Percentiles rank a stretch among this genome's conserved stretches.
Evolutionary conservation across 2,888 invertebrate species (phyloP).

Genomic region (Junonia oenone): DNA sequence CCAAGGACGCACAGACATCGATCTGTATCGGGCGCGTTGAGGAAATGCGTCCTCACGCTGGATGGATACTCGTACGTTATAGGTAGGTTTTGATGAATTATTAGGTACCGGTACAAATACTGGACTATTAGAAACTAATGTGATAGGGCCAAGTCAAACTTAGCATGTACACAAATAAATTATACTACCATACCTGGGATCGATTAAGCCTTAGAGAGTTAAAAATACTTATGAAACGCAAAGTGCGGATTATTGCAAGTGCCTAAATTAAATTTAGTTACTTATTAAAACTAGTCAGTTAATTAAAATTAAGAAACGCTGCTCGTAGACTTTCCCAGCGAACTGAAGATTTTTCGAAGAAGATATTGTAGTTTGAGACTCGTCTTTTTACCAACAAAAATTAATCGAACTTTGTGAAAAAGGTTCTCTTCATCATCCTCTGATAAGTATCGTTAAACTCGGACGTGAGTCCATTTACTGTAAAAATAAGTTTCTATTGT

Average conservation of each 20-base stretch:
- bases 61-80: conserved; percentile 94
- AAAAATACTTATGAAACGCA: no score
- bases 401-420: conserved; percentile 14
- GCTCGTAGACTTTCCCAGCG: neutral
- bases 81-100: conserved; percentile 79
- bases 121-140: no score
- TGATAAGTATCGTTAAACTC: conserved; percentile 12
- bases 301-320: no score
- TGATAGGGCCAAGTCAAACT: no score
- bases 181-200: no score
- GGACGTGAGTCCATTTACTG: conserved; percentile 15
- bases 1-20: conserved; percentile 62
- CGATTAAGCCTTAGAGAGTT: no score
- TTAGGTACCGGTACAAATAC: no score
- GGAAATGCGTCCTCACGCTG: conserved; percentile 90
- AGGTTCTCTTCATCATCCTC: conserved; percentile 7
- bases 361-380: neutral
- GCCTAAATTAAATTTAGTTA: no score
- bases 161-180: no score
- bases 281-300: no score
- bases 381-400: conserved; percentile 9
- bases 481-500: conserved; percentile 6
- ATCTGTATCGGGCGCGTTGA: conserved; percentile 79
- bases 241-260: no score
- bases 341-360: neutral